Evolutionary conservation across 2,113 vertebrate genomes (phyloP), one percentile per base, ranked within the genome.

Genomic region (Burhinus bistriatus): DNA sequence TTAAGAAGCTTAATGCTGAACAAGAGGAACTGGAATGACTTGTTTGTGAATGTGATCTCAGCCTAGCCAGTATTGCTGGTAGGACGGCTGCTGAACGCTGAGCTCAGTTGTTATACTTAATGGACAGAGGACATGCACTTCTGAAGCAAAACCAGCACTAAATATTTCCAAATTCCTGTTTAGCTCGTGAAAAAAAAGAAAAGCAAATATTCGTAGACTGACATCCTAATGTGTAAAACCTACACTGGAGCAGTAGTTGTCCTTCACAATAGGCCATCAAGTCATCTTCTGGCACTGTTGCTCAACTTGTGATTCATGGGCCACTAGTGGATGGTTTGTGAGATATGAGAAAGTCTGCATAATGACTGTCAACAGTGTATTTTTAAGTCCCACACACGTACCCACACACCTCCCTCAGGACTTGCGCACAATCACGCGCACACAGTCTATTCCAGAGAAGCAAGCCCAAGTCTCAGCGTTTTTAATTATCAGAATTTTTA

Each of bases 1-100:
- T 87, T 80, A 22, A 83, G 82, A 96, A 71, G 62, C 16, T 44
- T 58, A 69, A 18, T 21, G 66, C 36, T 80, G 70, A 96, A 80
- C 87, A 11, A 73, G 96, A 94, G 75, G 58, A 97, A 95, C 96
- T 73, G 92, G 96, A 93, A 96, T 3, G 26, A 88, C 96, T 94
- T n/a, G 95, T 93, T 94, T 54, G 75, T 82, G 73, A 40, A 8
- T 6, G 27, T 40, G 66, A 85, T 30, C 57, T 89, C 76, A 87
- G 91, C 89, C 72, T 57, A 62, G 29, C 73, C 54, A 57, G 64
- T 20, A 12, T 17, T 70, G 76, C 77, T 85, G 81, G 36, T 69
- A 87, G 18, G 77, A 81, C 11, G 18, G 59, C 77, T 87, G 69
- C 82, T 84, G 61, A 30, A 2, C 1, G 9, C 55, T 54, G 27